Conservation (phyloP, 2,797 vertebrate genomes). For the Syncerus caffer region DNA sequence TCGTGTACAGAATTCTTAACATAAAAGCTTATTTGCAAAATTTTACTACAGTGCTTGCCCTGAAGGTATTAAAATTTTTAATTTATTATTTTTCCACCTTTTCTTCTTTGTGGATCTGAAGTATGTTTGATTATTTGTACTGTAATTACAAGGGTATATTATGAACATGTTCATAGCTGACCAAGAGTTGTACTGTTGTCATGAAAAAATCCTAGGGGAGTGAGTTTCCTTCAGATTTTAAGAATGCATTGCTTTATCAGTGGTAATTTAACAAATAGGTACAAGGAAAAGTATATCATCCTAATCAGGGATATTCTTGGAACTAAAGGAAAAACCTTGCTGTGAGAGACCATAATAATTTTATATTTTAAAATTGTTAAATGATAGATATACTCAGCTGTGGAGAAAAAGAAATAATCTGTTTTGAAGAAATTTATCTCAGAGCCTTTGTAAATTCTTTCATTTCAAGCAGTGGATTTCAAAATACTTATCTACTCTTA, state of each 20-base stretch:
- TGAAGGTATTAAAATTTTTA: neutral
- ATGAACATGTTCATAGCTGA: neutral
- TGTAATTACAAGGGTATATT: neutral
- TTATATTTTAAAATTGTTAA: slow-evolving; percentile 35
- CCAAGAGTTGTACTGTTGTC: slow-evolving; percentile 24
- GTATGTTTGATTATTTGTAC: neutral
- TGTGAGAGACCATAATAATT: slow-evolving; percentile 10
- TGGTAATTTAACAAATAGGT: slow-evolving; percentile 23
- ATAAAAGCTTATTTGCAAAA: slow-evolving; percentile 44
- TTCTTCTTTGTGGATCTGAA: slow-evolving; percentile 10
- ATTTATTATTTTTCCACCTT: neutral
- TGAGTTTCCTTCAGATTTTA: slow-evolving; percentile 43
- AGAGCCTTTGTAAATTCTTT: slow-evolving; percentile 36
- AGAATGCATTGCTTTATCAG: slow-evolving; percentile 24
- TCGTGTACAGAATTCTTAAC: neutral
- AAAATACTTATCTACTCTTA: slow-evolving; percentile 16
- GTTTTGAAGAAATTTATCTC: slow-evolving; percentile 34
- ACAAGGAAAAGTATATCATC: neutral
- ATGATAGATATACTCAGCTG: neutral
- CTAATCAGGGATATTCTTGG: slow-evolving; percentile 20
- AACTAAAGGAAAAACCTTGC: slow-evolving; percentile 32
- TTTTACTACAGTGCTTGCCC: neutral
- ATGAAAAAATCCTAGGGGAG: neutral
- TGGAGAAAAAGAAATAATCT: neutral
- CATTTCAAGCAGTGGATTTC: slow-evolving; percentile 36